Percentiles rank a stretch among this genome's conserved stretches.
phyloP scores from a whole-genome alignment of 2,797 vertebrate species.

The Epinephelus malabaricus region DNA sequence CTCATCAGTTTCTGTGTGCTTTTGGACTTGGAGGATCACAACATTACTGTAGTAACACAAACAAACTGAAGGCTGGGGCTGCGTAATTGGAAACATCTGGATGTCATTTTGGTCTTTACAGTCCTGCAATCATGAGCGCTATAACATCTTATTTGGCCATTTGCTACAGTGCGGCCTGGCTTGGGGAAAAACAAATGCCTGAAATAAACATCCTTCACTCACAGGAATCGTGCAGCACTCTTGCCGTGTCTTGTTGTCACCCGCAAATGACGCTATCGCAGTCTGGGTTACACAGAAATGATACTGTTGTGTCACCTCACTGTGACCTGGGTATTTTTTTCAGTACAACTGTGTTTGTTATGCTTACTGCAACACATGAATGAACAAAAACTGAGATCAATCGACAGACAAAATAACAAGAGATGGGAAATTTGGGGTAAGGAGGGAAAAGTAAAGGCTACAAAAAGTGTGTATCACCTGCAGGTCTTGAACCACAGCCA shows the following conservation, averaged over 20 bases:
- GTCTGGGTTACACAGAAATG: neutral
- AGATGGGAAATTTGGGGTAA: neutral
- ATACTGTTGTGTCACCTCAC: neutral
- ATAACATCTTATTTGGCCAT: slow-evolving; percentile 61
- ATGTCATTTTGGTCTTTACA: slow-evolving; percentile 67
- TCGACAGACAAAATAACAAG: slow-evolving; percentile 5
- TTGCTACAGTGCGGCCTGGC: slow-evolving; percentile 14
- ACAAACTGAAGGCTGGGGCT: slow-evolving; percentile 57
- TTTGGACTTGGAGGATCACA: slow-evolving; percentile 52
- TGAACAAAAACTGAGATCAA: neutral
- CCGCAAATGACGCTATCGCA: neutral
- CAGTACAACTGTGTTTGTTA: neutral
- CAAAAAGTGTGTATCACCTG: slow-evolving; percentile 50
- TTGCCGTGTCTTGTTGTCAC: slow-evolving; percentile 9
- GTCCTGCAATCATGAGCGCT: slow-evolving; percentile 51
- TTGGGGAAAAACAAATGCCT: slow-evolving; percentile 46
- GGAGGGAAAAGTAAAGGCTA: neutral
- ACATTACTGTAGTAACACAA: slow-evolving; percentile 63
- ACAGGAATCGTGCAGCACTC: neutral
- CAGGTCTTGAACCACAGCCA: slow-evolving; percentile 65
- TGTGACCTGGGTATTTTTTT: slow-evolving; percentile 7
- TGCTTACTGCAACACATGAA: neutral
- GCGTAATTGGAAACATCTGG: slow-evolving; percentile 78
- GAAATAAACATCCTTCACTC: slow-evolving; percentile 52
- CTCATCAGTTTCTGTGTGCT: slow-evolving; percentile 43